Evolutionary conservation across 2,888 invertebrate genomes (phyloP).

Genomic region (Laothoe populi): DNA sequence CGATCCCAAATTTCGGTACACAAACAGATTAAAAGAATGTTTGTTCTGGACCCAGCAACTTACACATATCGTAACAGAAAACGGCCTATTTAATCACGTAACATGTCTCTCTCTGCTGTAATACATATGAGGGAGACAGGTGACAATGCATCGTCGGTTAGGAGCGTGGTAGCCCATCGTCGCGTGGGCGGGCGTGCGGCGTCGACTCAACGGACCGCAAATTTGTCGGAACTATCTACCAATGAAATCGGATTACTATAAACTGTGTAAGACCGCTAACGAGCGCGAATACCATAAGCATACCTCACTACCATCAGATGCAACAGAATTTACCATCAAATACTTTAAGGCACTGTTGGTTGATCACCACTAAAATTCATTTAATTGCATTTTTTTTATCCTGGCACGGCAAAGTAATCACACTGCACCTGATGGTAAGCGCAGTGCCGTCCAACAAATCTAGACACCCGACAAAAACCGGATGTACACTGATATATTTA

Average conservation of each 20-base stretch:
- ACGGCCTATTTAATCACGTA: constrained; percentile 56
- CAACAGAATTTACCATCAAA: constrained; percentile 55
- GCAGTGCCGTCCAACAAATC: too few species aligned
- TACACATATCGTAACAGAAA: constrained; percentile 55
- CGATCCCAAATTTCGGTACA: constrained; percentile 43
- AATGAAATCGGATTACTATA: constrained; percentile 78
- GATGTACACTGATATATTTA: too few species aligned
- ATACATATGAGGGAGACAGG: constrained; percentile 48
- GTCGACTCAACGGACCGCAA: constrained; percentile 74
- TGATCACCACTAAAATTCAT: too few species aligned
- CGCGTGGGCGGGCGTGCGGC: constrained; percentile 48
- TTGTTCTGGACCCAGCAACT: constrained; percentile 52
- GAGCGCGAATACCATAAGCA: constrained; percentile 69
- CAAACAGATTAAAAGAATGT: constrained; percentile 59
- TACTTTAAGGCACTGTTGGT: too few species aligned
- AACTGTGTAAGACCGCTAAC: constrained; percentile 70
- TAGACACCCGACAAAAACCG: too few species aligned
- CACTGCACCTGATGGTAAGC: too few species aligned
- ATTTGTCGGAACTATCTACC: constrained; percentile 79
- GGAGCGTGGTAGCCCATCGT: constrained; percentile 48
- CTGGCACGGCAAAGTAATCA: too few species aligned
- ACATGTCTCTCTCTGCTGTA: constrained; percentile 44
- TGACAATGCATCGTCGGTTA: constrained; percentile 58
- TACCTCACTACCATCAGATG: constrained; percentile 56
- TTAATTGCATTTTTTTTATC: too few species aligned